A percentile compares a stretch with the other conserved stretches of the same genome.
phyloP scores from a whole-genome alignment of 2,888 invertebrate species.

The Rotaria magnacalcarata region DNA sequence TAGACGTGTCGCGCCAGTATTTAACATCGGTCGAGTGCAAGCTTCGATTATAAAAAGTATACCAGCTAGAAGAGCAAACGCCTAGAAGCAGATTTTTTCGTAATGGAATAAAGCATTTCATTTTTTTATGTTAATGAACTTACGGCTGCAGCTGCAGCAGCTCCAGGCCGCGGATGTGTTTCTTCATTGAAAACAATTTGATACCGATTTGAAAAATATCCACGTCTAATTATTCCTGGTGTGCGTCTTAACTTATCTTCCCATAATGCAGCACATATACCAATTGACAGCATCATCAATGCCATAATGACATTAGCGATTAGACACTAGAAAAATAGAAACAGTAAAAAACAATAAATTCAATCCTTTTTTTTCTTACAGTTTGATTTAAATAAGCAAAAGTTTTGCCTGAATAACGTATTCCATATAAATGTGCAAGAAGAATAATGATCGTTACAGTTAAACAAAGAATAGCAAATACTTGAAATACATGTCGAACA shows the following conservation, averaged over 20 bases:
- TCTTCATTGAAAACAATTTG: not conserved
- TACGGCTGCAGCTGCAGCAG: constrained; percentile 30
- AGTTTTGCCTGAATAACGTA: not conserved
- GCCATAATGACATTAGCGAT: not conserved
- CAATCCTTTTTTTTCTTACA: not conserved
- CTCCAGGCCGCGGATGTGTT: constrained; percentile 11
- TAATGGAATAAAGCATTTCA: too few species aligned
- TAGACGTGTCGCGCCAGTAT: not conserved
- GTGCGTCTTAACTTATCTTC: constrained; percentile 22
- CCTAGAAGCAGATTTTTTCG: not conserved
- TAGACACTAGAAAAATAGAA: not conserved
- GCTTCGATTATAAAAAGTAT: constrained; percentile 23
- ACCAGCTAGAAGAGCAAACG: not conserved
- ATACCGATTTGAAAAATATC: not conserved
- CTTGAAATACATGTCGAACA: constrained; percentile 29
- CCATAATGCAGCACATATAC: constrained; percentile 22
- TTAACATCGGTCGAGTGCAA: constrained; percentile 5
- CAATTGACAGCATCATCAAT: constrained; percentile 21
- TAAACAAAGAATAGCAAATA: constrained; percentile 8
- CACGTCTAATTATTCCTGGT: not conserved
- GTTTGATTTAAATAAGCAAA: not conserved
- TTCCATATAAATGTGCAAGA: not conserved
- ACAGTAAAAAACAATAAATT: not conserved
- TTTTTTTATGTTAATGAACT: not conserved
- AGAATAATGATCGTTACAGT: not conserved